These are phyloP conservation scores for Baronia brevicornis DNA, from an alignment of 2,888 invertebrate genomes.

Conservation along the genomic window DNA sequence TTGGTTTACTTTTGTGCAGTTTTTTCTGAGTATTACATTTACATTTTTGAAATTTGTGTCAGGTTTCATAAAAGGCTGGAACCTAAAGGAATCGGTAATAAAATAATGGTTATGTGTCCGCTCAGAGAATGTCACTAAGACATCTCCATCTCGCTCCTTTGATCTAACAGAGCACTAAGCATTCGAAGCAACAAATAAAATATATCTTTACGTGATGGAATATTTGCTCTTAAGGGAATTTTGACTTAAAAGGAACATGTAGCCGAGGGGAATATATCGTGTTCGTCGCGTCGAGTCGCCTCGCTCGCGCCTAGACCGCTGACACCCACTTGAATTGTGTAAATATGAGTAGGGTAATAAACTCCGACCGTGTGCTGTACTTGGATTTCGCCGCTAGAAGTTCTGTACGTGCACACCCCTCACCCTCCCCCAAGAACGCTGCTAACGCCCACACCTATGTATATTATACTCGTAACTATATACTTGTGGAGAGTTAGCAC, in stretches of 20 bases:
- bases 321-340: conserved; percentile 63
- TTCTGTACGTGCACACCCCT: conserved; percentile 62
- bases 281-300: conserved; percentile 21
- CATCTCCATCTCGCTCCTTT: conserved; percentile 8
- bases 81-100: neutral
- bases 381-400: conserved; percentile 61
- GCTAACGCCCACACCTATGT: conserved; percentile 27
- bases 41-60: too few species aligned
- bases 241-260: conserved; percentile 21
- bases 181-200: conserved; percentile 12
- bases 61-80: too few species aligned
- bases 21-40: too few species aligned
- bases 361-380: conserved; percentile 53
- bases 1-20: too few species aligned
- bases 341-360: conserved; percentile 70
- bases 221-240: conserved; percentile 18
- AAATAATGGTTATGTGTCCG: conserved; percentile 12
- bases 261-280: conserved; percentile 29
- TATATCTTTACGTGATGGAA: conserved; percentile 13
- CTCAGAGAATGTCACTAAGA: conserved; percentile 1
- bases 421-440: conserved; percentile 37
- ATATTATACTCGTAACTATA: conserved; percentile 49
- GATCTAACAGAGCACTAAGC: conserved; percentile 5
- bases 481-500: too few species aligned
- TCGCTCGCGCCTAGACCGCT: conserved; percentile 39